A percentile compares a stretch with the other conserved stretches of the same genome.
phyloP scores from a whole-genome alignment of 2,888 invertebrate species.

The Cheilosia pagana region DNA sequence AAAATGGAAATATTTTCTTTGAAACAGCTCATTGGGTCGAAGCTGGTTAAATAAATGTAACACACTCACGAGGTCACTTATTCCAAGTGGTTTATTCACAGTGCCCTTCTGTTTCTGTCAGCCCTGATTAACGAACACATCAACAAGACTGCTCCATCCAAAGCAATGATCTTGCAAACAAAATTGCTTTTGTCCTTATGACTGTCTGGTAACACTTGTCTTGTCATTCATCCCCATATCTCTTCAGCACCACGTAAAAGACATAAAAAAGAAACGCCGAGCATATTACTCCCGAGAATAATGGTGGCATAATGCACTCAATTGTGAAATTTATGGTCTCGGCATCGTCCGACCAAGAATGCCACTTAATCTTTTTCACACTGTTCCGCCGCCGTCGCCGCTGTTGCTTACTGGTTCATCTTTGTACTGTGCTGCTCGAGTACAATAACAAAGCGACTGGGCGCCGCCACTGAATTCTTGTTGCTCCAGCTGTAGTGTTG shows the following conservation, averaged over 20 bases:
- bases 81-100: neutral
- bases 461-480: constrained; percentile 33
- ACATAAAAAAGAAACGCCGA: constrained; percentile 42
- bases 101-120: neutral
- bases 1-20: too few species aligned
- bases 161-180: constrained; percentile 10
- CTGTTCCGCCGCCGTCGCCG: constrained; percentile 33
- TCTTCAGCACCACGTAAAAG: constrained; percentile 54
- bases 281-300: constrained; percentile 55
- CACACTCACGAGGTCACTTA: too few species aligned
- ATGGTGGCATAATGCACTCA: constrained; percentile 73
- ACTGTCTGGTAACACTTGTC: constrained; percentile 53
- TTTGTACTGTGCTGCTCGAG: constrained; percentile 51
- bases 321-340: constrained; percentile 73
- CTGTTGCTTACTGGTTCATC: constrained; percentile 27
- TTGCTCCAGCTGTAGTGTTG: constrained; percentile 9
- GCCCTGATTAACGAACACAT: constrained; percentile 7
- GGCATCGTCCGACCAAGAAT: constrained; percentile 65
- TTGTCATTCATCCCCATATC: constrained; percentile 54
- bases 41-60: too few species aligned
- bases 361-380: constrained; percentile 74
- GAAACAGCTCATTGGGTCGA: too few species aligned
- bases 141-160: neutral
- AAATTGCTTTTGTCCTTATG: constrained; percentile 6
- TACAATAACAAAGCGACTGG: constrained; percentile 57